Evolutionary conservation across 1,140 invertebrate species (phyloP), one percentile per base, ranked within the genome.

Genomic region (Pomacea maculata): DNA sequence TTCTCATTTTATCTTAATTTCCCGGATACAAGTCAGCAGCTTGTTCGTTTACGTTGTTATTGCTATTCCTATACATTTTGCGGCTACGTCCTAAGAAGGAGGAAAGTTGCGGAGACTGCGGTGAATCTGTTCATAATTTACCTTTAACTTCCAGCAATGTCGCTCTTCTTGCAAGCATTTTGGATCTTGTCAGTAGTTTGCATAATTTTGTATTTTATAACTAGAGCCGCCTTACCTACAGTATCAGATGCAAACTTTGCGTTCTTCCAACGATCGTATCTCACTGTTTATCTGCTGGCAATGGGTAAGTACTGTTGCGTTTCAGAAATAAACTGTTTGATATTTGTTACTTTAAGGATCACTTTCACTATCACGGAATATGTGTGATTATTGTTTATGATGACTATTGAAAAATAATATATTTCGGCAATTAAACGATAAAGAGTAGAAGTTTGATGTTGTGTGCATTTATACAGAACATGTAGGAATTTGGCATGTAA

Each of bases 201-300:
- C 84, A 85, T 82, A 34, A 14, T 88, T n/a, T 82, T 91, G 68
- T 91, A 86, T 83, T 78, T 89, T n/a, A 89, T 88, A 68, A 91
- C 90, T 52, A 78, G 87, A 54, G 85, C 86, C 9, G 85, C 87
- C 10, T 52, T 90, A 9, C 80, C 85, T 11, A 25, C 87, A 19
- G 78, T 86, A 45, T 86, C 75, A 17, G 90, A 90, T 86, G 83
- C 83, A 0, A 84, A 91, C 45, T 94, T 94, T 85, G 84, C 89
- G 57, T 85, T 83, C n/a, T 94, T 95, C 82, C 94, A 95, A 87
- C 87, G 89, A 78, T 92, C 91, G 19, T 95, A 94, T 86, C 92
- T 95, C 70, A 83, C 92, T 17, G 93, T 94, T 0, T 95, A 94
- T 85, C 91, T 94, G 79, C 88, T 94, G 77, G 94, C 94, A 15